Conservation (phyloP, 2,888 invertebrate species). For the Pseudoips prasinana region DNA sequence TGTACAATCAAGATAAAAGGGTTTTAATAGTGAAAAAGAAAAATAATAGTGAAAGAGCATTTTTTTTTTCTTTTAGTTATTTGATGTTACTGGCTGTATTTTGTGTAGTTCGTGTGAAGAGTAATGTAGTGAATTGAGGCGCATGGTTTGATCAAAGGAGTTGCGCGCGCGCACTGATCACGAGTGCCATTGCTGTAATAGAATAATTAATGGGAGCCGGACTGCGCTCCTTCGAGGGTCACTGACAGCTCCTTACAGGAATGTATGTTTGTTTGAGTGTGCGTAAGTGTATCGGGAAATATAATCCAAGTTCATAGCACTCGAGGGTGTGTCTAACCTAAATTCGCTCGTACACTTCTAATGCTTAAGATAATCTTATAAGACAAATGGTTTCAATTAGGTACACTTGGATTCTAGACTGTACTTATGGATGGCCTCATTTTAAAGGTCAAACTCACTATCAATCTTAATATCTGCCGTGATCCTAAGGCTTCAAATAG, state of each 20-base stretch:
- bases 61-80: too few species aligned
- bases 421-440: too few species aligned
- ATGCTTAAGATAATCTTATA: constrained; percentile 11
- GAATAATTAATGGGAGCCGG: constrained; percentile 73
- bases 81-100: constrained; percentile 18
- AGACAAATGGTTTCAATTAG: constrained; percentile 3
- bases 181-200: constrained; percentile 68
- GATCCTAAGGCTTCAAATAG: too few species aligned
- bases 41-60: constrained; percentile 6
- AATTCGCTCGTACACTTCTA: constrained; percentile 15
- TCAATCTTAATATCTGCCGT: too few species aligned
- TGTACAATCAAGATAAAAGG: constrained; percentile 33
- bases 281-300: constrained; percentile 16
- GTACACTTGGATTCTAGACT: neutral
- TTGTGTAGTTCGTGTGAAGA: constrained; percentile 38
- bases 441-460: too few species aligned
- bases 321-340: constrained; percentile 26
- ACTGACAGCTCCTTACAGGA: constrained; percentile 51
- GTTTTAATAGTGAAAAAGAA: constrained; percentile 27
- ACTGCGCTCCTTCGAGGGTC: constrained; percentile 51
- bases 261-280: constrained; percentile 8
- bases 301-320: constrained; percentile 12
- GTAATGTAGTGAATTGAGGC: constrained; percentile 46
- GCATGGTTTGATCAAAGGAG: constrained; percentile 58
- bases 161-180: constrained; percentile 56